Percentiles rank a stretch among this genome's conserved stretches.
phyloP scores from a whole-genome alignment of 2,888 invertebrate genomes.

The Sphaerophoria rueppellii region DNA sequence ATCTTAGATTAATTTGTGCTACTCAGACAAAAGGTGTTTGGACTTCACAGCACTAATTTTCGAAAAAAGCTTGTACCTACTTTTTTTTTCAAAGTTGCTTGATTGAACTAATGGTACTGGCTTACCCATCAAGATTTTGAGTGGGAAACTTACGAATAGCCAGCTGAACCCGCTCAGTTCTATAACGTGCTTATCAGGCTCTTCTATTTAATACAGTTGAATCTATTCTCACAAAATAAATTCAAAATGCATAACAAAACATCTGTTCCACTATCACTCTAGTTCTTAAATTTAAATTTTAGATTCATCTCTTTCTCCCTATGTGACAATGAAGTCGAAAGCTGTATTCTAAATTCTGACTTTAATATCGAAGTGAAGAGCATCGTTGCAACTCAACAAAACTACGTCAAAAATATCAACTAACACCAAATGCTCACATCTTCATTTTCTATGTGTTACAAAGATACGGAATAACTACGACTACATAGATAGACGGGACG shows the following conservation, averaged over 20 bases:
- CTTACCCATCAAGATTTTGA: too few relatives aligned
- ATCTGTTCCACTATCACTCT: slow-evolving; percentile 35
- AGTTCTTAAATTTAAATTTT: slow-evolving; percentile 57
- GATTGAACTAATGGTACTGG: too few relatives aligned
- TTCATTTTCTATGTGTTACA: slow-evolving; percentile 59
- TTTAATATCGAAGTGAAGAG: background rate
- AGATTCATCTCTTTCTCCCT: slow-evolving; percentile 36
- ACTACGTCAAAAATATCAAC: slow-evolving; percentile 52
- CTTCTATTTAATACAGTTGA: too few relatives aligned
- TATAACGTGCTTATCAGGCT: too few relatives aligned
- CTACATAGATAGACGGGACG: background rate
- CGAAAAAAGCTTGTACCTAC: too few relatives aligned
- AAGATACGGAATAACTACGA: slow-evolving; percentile 1
- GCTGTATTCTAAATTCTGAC: background rate
- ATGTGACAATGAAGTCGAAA: slow-evolving; percentile 46
- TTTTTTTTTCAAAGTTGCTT: too few relatives aligned
- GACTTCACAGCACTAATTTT: too few relatives aligned
- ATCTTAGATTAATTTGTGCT: too few relatives aligned
- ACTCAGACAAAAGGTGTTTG: too few relatives aligned
- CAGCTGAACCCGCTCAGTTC: too few relatives aligned
- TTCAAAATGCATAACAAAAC: slow-evolving; percentile 13
- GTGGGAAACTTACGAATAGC: too few relatives aligned
- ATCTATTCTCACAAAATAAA: background rate
- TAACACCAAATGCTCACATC: slow-evolving; percentile 68
- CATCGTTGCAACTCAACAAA: slow-evolving; percentile 24